Percentiles rank a stretch among this genome's conserved stretches.
These are phyloP conservation scores for Hippotragus niger DNA, from an alignment of 2,113 vertebrate genomes.

Conservation along the genomic window DNA sequence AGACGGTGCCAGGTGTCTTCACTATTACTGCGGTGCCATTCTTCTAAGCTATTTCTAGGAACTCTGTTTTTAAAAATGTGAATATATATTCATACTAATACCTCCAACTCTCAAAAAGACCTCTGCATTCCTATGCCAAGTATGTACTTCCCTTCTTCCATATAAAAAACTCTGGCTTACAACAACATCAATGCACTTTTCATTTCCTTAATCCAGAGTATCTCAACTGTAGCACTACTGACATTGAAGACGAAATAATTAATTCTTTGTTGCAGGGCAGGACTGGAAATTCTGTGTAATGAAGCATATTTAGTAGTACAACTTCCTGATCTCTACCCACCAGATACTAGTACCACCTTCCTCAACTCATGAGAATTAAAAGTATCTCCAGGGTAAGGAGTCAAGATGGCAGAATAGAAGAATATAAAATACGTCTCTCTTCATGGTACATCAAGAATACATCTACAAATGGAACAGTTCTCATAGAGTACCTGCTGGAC, in stretches of 20 bases:
- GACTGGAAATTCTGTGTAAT: neutral
- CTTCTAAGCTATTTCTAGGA: neutral
- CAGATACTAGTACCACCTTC: neutral
- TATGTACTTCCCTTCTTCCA: neutral
- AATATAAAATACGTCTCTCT: no score
- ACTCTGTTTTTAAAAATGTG: neutral
- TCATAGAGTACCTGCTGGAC: no score
- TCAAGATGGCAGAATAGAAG: no score
- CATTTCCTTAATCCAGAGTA: neutral
- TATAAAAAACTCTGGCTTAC: neutral
- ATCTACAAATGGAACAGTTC: no score
- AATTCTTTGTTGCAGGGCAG: neutral
- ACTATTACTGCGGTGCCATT: neutral
- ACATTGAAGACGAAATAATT: neutral
- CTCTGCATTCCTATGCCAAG: neutral
- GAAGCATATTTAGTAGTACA: neutral
- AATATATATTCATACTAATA: neutral
- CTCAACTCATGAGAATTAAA: neutral
- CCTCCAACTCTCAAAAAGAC: neutral
- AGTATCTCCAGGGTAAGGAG: neutral
- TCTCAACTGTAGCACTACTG: neutral
- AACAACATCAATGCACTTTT: neutral
- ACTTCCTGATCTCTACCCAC: neutral
- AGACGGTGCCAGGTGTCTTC: neutral
- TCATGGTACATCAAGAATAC: no score